Conservation (phyloP, 53 echinoderm and acorn worm genomes). For the Antedon mediterranea region DNA sequence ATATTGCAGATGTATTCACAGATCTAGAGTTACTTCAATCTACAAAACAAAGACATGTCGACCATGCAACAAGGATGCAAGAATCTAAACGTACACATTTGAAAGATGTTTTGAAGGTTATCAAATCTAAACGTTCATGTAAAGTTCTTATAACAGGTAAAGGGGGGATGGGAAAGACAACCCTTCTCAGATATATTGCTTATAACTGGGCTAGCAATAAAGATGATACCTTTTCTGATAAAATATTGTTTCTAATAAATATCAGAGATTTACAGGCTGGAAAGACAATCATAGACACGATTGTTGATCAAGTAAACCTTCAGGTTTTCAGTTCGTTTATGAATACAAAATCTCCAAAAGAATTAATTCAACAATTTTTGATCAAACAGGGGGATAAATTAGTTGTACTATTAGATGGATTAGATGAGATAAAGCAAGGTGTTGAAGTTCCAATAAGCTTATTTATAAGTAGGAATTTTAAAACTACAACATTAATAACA, state of each 20-base stretch:
- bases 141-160: neutral
- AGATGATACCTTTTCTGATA: neutral
- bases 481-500: neutral
- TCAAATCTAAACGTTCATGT: too few species aligned
- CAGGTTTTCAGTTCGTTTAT: neutral
- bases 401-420: neutral
- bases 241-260: neutral
- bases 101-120: too few species aligned
- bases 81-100: too few species aligned
- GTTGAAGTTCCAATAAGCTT: neutral
- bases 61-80: too few species aligned
- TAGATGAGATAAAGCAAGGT: neutral
- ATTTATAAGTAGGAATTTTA: neutral
- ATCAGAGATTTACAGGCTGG: neutral
- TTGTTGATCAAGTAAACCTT: neutral
- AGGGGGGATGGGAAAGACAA: neutral
- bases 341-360: neutral
- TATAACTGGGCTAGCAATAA: neutral
- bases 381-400: neutral
- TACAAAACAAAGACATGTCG: too few species aligned
- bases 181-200: neutral
- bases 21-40: too few species aligned
- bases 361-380: neutral
- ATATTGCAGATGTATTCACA: too few species aligned
- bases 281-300: neutral